phyloP scores from a whole-genome alignment of 2,113 vertebrate genomes.

The Seriola quinqueradiata region DNA sequence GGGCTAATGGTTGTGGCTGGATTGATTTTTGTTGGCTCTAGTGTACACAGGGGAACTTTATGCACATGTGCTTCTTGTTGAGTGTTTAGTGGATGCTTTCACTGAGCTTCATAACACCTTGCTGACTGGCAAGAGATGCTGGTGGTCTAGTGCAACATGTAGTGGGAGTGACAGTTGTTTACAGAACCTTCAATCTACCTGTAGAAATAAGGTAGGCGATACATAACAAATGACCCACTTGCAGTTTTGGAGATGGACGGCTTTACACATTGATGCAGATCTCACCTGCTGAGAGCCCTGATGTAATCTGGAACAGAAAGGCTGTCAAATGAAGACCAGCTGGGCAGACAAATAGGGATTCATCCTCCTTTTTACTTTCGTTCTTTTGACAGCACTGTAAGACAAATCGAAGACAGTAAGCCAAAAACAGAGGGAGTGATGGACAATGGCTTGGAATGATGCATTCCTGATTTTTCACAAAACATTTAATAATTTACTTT shows the following conservation, averaged over 20 bases:
- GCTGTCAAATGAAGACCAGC: slow-evolving; percentile 18
- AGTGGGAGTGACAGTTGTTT: too few species aligned
- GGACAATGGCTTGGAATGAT: slow-evolving; percentile 29
- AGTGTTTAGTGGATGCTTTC: too few species aligned
- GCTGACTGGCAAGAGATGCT: too few species aligned
- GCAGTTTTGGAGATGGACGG: neutral
- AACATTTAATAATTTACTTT: slow-evolving; percentile 64
- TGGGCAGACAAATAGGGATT: slow-evolving; percentile 34
- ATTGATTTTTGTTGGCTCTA: too few species aligned
- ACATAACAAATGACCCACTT: slow-evolving; percentile 13
- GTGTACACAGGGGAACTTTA: too few species aligned
- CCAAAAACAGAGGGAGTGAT: slow-evolving; percentile 33
- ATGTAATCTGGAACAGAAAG: slow-evolving; percentile 42
- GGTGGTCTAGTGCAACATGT: too few species aligned
- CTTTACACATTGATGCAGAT: slow-evolving; percentile 9
- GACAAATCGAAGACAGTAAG: slow-evolving; percentile 31
- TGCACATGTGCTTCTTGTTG: too few species aligned
- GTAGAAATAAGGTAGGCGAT: slow-evolving; percentile 4
- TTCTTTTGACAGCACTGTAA: slow-evolving; percentile 40
- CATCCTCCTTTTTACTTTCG: slow-evolving; percentile 27
- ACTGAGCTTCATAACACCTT: too few species aligned
- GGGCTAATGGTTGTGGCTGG: too few species aligned
- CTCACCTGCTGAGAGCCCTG: slow-evolving; percentile 15
- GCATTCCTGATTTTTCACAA: slow-evolving; percentile 29
- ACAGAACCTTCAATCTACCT: neutral